Conservation (phyloP, 2,797 vertebrate genomes). For the Arctocebus calabarensis region DNA sequence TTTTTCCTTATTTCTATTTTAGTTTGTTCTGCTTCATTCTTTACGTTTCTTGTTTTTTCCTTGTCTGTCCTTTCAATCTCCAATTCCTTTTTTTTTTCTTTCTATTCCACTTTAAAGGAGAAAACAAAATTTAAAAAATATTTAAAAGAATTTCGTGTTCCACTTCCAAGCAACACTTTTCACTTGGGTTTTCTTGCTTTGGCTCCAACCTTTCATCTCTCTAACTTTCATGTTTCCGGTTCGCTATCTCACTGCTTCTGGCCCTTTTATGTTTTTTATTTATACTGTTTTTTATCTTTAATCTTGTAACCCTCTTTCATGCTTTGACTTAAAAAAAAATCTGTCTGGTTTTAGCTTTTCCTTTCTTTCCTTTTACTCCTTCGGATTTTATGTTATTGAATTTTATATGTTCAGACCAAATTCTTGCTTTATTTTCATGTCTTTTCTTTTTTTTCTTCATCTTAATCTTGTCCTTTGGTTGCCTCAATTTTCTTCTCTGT, state of each 20-base stretch:
- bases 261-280: conserved; percentile 60
- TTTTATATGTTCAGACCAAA: not conserved
- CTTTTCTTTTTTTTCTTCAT: conserved; percentile 15
- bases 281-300: conserved; percentile 65
- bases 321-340: not conserved
- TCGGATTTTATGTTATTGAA: conserved; percentile 13
- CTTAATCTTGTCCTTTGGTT: conserved; percentile 34
- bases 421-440: conserved; percentile 33
- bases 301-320: conserved; percentile 56
- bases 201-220: conserved; percentile 55
- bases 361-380: conserved; percentile 40
- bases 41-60: conserved; percentile 38
- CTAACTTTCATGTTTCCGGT: conserved; percentile 52
- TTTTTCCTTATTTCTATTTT: conserved; percentile 59
- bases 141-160: conserved; percentile 56
- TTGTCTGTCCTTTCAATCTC: conserved; percentile 51
- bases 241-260: conserved; percentile 59
- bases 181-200: conserved; percentile 63
- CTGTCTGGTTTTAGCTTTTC: conserved; percentile 41
- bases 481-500: not conserved
- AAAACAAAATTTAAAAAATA: conserved; percentile 50
- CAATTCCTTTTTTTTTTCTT: not conserved
- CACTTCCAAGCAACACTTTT: conserved; percentile 62
- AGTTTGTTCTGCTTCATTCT: conserved; percentile 63
- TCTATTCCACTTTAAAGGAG: conserved; percentile 43